phyloP scores from a whole-genome alignment of 2,888 invertebrate species.

The Luperina testacea region DNA sequence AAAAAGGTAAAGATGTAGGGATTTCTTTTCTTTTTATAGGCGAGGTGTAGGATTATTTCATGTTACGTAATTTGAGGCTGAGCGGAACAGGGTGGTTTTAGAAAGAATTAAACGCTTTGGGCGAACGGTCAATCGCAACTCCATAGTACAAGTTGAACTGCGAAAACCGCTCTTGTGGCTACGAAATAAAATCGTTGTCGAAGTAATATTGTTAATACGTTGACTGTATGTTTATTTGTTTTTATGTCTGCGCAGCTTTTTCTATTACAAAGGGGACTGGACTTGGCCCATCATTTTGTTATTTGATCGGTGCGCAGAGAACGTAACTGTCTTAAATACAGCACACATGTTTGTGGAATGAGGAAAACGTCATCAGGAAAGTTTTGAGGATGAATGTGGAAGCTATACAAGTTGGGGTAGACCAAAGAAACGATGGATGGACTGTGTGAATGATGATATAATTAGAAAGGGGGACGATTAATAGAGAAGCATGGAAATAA shows the following conservation, averaged over 20 bases:
- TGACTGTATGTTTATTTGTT: slow-evolving; percentile 14
- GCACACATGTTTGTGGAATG: background rate
- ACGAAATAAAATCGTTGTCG: slow-evolving; percentile 10
- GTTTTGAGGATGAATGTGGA: background rate
- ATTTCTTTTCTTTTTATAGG: slow-evolving; percentile 61
- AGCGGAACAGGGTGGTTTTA: slow-evolving; percentile 26
- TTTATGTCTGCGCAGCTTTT: slow-evolving; percentile 18
- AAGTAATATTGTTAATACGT: background rate
- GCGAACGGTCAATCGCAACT: background rate
- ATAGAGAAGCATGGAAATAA: background rate
- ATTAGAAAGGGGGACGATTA: background rate
- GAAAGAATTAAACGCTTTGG: slow-evolving; percentile 38
- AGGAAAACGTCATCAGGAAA: background rate
- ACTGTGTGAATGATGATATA: background rate
- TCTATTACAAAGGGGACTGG: slow-evolving; percentile 23
- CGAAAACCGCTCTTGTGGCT: slow-evolving; percentile 9
- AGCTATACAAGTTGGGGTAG: background rate
- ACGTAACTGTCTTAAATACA: background rate
- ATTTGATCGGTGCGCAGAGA: slow-evolving; percentile 7
- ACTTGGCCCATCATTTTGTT: background rate
- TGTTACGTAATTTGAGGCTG: slow-evolving; percentile 66
- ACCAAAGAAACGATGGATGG: background rate
- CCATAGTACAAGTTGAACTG: background rate
- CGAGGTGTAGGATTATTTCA: slow-evolving; percentile 64
- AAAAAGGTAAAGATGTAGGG: slow-evolving; percentile 79